Evolutionary conservation across 2,888 invertebrate species (phyloP).

Genomic region (Odontomyia ornata): DNA sequence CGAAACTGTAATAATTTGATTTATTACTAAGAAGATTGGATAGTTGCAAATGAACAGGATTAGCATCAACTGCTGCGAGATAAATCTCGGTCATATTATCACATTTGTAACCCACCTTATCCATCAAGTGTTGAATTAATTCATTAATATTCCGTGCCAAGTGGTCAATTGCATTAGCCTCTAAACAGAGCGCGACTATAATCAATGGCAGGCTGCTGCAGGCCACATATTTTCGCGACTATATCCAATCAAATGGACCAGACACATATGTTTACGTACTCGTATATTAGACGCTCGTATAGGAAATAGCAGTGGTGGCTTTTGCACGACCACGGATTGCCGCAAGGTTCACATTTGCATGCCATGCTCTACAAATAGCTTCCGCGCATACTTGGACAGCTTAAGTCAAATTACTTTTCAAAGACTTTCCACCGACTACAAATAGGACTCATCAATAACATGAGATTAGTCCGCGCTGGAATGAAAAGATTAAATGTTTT

Average conservation of each 20-base stretch:
- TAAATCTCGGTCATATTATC: not conserved
- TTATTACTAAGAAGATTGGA: too few relatives aligned
- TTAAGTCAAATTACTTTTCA: constrained; percentile 42
- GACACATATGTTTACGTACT: too few relatives aligned
- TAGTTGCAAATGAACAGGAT: too few relatives aligned
- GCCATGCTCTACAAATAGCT: constrained; percentile 39
- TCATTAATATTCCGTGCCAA: constrained; percentile 42
- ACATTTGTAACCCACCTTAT: constrained; percentile 9
- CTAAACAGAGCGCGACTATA: not conserved
- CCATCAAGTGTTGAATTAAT: constrained; percentile 38
- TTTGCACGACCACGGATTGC: not conserved
- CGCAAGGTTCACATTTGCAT: constrained; percentile 29
- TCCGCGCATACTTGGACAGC: constrained; percentile 36
- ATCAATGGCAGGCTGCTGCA: constrained; percentile 3
- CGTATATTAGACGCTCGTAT: not conserved
- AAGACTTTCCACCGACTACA: constrained; percentile 31
- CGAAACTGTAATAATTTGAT: too few relatives aligned
- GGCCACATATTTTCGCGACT: not conserved
- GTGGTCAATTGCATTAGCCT: constrained; percentile 42
- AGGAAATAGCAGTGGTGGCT: not conserved
- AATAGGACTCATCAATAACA: constrained; percentile 32
- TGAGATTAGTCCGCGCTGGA: constrained; percentile 25
- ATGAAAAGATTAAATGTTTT: not conserved
- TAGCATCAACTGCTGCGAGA: too few relatives aligned
- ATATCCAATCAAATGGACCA: constrained; percentile 7